Base-by-base conservation (phyloP, 2,797 vertebrate species). In the Phoxinus dragarum region DNA sequence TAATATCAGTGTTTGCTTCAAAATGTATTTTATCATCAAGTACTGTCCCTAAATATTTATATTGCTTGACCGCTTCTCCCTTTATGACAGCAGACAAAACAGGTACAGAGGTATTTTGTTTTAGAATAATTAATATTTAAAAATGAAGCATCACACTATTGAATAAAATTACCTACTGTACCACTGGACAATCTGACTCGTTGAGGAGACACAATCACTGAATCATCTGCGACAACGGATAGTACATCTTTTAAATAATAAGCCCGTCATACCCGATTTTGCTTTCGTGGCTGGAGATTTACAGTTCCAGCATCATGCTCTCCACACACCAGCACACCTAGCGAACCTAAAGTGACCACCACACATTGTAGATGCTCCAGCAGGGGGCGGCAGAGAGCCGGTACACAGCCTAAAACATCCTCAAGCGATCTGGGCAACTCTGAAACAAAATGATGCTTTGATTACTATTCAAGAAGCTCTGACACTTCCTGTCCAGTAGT, bases 241-340 rank as follows among this genome's bases (percentile, higher is more conserved):
- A n/a, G 21, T 59, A 59, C 21, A 3, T 71, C 73, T 47, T 19
- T 27, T 47, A 23, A 47, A 23, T 44, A 36, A 16, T 14, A 21
- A 72, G 52, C 54, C 3, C 9, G 52, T 47, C 64, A 89, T 88
- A 95, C 94, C 89, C 2, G 88, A 17, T 84, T 91, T 27, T 89
- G 82, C 78, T 90, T 93, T 72, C 86, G 92, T 59, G 92, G 95
- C 88, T 56, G 80, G 84, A 98, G 93, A 1, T 86, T 93, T 80
- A 97, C 88, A 0, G 92, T 94, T 56, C 94, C 95, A 59, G 80
- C 92, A 3, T 94, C 82, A 66, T 93, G 93, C 69, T 91, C 94
- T 84, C 97, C 96, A 36, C 97, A 98, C 76, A 98, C 82, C 74
- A 98, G 90, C 84, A 98, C 92, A 0, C 97, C 97, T 0, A 94